These are phyloP conservation scores for Sabatieria punctata DNA, from an alignment of 2,888 invertebrate species.

Conservation along the genomic window DNA sequence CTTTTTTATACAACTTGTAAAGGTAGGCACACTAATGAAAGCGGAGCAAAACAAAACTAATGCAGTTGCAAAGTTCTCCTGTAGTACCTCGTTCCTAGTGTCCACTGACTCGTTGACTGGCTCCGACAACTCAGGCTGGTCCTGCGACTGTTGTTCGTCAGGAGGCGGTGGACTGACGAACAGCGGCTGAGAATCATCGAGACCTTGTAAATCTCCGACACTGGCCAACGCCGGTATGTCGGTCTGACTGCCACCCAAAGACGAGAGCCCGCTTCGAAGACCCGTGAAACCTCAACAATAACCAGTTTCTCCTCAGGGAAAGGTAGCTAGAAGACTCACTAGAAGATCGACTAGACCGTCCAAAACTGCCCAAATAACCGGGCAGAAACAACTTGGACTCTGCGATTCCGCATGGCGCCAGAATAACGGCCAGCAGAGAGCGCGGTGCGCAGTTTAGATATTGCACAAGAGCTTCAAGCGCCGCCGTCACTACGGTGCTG, in stretches of 20 bases:
- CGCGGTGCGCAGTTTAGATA: slow-evolving; percentile 44
- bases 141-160: no score
- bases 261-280: neutral
- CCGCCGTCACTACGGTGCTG: slow-evolving; percentile 71
- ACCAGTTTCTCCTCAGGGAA: no score
- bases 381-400: slow-evolving; percentile 31
- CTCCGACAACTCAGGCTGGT: no score
- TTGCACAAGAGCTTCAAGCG: slow-evolving; percentile 55
- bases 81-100: no score
- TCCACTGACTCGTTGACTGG: no score
- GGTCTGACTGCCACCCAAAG: slow-evolving; percentile 5
- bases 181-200: neutral
- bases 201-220: neutral
- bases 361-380: neutral
- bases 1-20: no score
- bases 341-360: neutral
- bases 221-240: neutral
- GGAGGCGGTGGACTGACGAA: neutral
- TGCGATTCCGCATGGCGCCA: slow-evolving; percentile 39
- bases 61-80: no score
- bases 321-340: no score
- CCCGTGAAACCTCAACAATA: slow-evolving; percentile 1
- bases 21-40: no score
- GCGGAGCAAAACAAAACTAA: no score
- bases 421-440: slow-evolving; percentile 41